Percentiles rank a stretch among this genome's conserved stretches.
Conservation (phyloP, 2,113 vertebrate genomes). For the Raja brachyura region DNA sequence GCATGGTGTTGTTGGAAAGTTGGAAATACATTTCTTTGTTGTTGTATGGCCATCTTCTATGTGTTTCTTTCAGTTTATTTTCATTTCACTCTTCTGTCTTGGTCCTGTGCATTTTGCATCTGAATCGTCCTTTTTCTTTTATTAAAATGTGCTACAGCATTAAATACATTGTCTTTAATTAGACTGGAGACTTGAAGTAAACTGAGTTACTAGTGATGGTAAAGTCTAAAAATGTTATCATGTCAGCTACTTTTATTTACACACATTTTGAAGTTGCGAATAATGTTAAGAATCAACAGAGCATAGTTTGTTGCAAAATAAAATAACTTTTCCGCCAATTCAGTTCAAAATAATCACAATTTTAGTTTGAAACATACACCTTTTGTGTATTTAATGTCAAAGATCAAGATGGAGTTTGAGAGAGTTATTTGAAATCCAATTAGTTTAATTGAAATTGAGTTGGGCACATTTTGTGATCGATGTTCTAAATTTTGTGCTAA, state of each 20-base stretch:
- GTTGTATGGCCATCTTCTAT: too few species aligned
- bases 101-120: not conserved
- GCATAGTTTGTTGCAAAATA: too few species aligned
- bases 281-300: too few species aligned
- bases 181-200: not conserved
- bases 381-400: not conserved
- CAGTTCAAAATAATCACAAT: not conserved
- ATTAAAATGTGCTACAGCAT: not conserved
- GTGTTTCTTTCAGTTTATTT: not conserved
- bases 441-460: not conserved
- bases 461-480: not conserved
- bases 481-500: not conserved
- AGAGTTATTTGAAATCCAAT: not conserved
- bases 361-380: not conserved
- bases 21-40: too few species aligned
- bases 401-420: not conserved
- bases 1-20: too few species aligned
- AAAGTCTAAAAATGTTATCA: not conserved
- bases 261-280: too few species aligned
- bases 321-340: too few species aligned
- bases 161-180: not conserved
- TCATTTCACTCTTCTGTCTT: not conserved
- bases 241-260: not conserved
- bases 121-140: not conserved
- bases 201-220: not conserved